Percentiles rank a stretch among this genome's conserved stretches.
These are phyloP conservation scores for Acrocephalus scirpaceus DNA, from an alignment of 2,797 vertebrate species.

Conservation along the genomic window DNA sequence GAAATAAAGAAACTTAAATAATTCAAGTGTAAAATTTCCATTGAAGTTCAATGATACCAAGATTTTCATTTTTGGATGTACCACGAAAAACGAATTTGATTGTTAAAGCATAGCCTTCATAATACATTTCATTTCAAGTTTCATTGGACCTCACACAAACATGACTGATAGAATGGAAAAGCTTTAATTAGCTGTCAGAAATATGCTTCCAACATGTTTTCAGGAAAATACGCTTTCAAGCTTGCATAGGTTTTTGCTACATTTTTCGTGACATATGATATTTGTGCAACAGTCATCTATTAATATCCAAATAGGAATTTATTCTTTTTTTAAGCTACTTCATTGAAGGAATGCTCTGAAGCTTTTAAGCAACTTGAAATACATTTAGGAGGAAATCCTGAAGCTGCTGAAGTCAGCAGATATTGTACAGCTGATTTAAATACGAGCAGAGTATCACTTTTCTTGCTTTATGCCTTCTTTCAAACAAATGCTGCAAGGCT, in stretches of 20 bases:
- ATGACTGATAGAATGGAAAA: constrained; percentile 30
- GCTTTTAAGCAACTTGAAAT: neutral
- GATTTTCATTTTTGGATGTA: constrained; percentile 1
- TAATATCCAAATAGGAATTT: neutral
- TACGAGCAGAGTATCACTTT: neutral
- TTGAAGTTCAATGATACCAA: neutral
- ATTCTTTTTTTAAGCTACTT: neutral
- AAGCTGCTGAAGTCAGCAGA: neutral
- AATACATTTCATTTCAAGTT: constrained; percentile 31
- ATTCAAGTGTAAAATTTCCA: neutral
- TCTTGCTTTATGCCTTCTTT: neutral
- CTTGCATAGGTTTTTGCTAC: neutral
- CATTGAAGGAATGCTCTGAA: neutral
- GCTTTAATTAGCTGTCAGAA: constrained; percentile 64
- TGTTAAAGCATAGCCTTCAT: neutral
- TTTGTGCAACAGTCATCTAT: neutral
- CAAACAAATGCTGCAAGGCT: neutral
- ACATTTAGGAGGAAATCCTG: neutral
- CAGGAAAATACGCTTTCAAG: constrained; percentile 3
- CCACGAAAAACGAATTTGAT: neutral
- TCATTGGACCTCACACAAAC: constrained; percentile 17
- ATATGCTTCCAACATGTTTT: neutral
- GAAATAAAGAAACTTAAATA: neutral
- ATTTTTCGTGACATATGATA: neutral
- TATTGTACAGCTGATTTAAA: neutral